Percentiles rank a stretch among this genome's conserved stretches.
Evolutionary conservation across 2,113 vertebrate genomes (phyloP).

Genomic region (Kobus ellipsiprymnus): DNA sequence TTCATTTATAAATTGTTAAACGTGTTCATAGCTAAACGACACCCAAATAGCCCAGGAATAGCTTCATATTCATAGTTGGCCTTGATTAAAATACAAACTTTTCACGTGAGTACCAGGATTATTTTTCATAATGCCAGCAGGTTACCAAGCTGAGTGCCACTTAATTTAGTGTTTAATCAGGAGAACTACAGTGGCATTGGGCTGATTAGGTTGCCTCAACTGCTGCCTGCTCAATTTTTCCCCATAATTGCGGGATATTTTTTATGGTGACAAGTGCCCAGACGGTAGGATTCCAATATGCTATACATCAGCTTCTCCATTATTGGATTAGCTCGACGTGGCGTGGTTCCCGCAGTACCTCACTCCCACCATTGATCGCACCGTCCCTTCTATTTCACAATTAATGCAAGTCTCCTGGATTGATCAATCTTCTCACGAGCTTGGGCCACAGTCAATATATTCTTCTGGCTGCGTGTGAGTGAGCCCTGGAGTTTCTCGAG

Average conservation of each 20-base stretch:
- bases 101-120: constrained; percentile 51
- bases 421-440: constrained; percentile 92
- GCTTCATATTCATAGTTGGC: constrained; percentile 65
- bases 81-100: constrained; percentile 71
- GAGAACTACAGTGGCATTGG: constrained; percentile 74
- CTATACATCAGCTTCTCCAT: constrained; percentile 93
- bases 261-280: constrained; percentile 90
- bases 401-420: constrained; percentile 91
- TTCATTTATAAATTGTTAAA: constrained; percentile 57
- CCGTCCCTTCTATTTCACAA: constrained; percentile 91
- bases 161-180: constrained; percentile 87
- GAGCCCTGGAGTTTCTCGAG: constrained; percentile 80
- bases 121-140: constrained; percentile 67
- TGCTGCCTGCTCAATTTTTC: constrained; percentile 83
- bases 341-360: constrained; percentile 89
- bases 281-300: constrained; percentile 91
- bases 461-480: constrained; percentile 77
- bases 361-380: constrained; percentile 91
- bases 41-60: constrained; percentile 54
- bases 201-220: constrained; percentile 75
- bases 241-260: constrained; percentile 88
- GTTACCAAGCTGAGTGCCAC: constrained; percentile 76
- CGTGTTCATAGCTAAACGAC: constrained; percentile 37
- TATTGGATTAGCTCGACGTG: constrained; percentile 94
- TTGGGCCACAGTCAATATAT: constrained; percentile 85